phyloP scores from a whole-genome alignment of 2,888 invertebrate genomes.

The Phyto melanocephala region DNA sequence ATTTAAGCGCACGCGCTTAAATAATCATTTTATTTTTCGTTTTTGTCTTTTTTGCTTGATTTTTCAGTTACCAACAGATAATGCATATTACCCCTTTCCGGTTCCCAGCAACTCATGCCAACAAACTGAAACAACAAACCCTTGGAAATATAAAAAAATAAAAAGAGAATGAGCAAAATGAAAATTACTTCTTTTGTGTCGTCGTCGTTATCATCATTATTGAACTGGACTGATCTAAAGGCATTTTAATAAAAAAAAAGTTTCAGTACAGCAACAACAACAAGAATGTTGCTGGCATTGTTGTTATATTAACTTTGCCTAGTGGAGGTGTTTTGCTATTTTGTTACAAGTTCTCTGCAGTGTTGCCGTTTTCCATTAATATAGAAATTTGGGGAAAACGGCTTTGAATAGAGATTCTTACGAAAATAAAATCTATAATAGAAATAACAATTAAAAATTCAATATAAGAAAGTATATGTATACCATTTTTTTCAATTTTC shows the following conservation, averaged over 20 bases:
- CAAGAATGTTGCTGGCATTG: not conserved
- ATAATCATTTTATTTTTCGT: not conserved
- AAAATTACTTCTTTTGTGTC: slow-evolving; percentile 45
- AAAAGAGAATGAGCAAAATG: not conserved
- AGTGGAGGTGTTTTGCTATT: slow-evolving; percentile 48
- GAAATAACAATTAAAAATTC: too few relatives aligned
- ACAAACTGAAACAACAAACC: not conserved
- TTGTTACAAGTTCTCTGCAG: slow-evolving; percentile 31
- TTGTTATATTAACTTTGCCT: slow-evolving; percentile 38
- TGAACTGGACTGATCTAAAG: slow-evolving; percentile 42
- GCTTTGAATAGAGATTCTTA: too few relatives aligned
- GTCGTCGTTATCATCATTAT: slow-evolving; percentile 16
- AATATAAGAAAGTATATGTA: too few relatives aligned
- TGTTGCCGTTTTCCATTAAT: too few relatives aligned
- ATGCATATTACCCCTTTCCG: slow-evolving; percentile 21
- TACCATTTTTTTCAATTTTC: too few relatives aligned
- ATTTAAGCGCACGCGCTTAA: slow-evolving; percentile 58
- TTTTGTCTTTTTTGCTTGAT: slow-evolving; percentile 3
- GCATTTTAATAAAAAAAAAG: slow-evolving; percentile 22
- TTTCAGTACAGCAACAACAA: slow-evolving; percentile 2
- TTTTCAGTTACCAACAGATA: slow-evolving; percentile 45
- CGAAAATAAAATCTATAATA: too few relatives aligned
- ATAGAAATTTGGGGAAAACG: too few relatives aligned
- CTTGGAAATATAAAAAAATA: not conserved
- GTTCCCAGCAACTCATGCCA: not conserved